These are phyloP conservation scores for Ennomos erosarius DNA, from an alignment of 2,888 invertebrate genomes.

Conservation along the genomic window DNA sequence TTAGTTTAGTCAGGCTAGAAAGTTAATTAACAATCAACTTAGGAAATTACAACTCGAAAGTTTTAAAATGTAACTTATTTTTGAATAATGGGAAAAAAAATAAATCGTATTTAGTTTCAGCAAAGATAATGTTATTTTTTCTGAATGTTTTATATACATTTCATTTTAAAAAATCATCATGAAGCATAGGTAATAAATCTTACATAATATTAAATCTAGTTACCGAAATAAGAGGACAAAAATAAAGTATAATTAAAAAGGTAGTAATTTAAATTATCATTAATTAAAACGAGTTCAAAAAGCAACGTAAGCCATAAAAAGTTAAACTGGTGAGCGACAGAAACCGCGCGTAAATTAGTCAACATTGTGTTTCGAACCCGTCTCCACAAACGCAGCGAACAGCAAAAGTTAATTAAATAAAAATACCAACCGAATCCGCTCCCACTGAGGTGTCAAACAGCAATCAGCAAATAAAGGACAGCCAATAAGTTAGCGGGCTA, in stretches of 20 bases:
- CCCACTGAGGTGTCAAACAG: slow-evolving; percentile 76
- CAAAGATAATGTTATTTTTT: no score
- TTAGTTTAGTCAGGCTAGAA: no score
- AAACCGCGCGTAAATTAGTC: slow-evolving; percentile 74
- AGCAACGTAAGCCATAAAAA: slow-evolving; percentile 57
- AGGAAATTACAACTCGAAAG: no score
- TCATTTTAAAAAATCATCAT: no score
- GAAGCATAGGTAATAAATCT: no score
- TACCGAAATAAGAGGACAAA: slow-evolving; percentile 1
- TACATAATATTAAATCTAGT: no score
- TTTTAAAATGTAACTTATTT: no score
- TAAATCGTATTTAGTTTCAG: no score
- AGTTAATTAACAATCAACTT: no score
- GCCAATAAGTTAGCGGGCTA: slow-evolving; percentile 81
- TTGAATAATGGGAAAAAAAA: no score
- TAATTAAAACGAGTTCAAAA: slow-evolving; percentile 56
- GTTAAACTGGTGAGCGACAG: slow-evolving; percentile 61
- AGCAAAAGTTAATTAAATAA: slow-evolving; percentile 49
- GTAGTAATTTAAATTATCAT: slow-evolving; percentile 47
- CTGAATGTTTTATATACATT: no score
- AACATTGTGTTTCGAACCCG: slow-evolving; percentile 66
- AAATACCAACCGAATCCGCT: slow-evolving; percentile 72
- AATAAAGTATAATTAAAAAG: slow-evolving; percentile 30
- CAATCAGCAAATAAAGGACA: slow-evolving; percentile 81
- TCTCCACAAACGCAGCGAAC: slow-evolving; percentile 31